Conservation (phyloP, 2,113 vertebrate species). For the Cichladusa arquata region DNA sequence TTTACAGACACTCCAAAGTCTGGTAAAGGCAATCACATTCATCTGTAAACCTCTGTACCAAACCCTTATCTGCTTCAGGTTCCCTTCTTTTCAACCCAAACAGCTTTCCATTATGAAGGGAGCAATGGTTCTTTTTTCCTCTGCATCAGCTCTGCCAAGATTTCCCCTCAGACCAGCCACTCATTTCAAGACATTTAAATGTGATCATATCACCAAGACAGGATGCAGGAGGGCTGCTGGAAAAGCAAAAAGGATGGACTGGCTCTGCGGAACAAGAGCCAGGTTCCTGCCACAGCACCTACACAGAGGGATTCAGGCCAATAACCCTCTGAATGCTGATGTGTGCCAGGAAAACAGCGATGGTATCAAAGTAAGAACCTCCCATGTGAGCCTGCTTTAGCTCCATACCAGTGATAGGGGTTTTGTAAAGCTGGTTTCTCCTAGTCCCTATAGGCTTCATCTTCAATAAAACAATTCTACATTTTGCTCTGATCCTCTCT, state of each 20-base stretch:
- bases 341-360: fast-evolving
- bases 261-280: not conserved
- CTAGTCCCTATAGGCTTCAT: not conserved
- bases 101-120: not conserved
- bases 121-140: not conserved
- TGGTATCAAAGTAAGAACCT: not conserved
- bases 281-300: not conserved
- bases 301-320: no score
- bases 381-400: not conserved
- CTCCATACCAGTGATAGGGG: fast-evolving
- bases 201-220: not conserved
- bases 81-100: not conserved
- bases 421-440: not conserved
- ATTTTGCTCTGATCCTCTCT: not conserved
- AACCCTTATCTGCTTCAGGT: not conserved
- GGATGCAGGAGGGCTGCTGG: not conserved
- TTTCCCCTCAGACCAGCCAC: not conserved
- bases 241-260: not conserved
- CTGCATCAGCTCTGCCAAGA: not conserved
- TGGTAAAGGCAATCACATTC: not conserved
- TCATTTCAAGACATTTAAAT: not conserved
- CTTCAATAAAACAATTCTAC: not conserved
- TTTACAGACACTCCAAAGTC: not conserved
- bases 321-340: fast-evolving
- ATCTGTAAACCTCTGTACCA: not conserved